Base-by-base conservation (phyloP, 2,797 vertebrate genomes). In the Ptychobarbus kaznakovi region DNA sequence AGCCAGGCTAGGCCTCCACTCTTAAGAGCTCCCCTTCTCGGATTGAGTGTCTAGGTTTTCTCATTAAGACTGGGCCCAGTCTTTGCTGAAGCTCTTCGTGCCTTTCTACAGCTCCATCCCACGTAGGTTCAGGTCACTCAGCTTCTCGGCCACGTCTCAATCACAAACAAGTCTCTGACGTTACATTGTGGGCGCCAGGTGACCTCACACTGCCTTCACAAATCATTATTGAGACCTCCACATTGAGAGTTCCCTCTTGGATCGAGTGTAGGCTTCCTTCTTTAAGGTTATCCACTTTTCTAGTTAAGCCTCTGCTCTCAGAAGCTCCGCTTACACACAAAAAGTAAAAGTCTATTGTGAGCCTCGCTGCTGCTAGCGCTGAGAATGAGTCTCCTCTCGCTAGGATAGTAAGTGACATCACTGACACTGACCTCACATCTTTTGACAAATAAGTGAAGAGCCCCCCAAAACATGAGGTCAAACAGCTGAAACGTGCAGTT, bases 161-260 rank as follows among this genome's bases (percentile, higher is more conserved):
- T 99, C 94, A 99, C 97, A 90, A 99, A 98, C 96, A 99, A 99
- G 93, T 97, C 98, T 46, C 92, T 99, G 91, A 96, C 99, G 91
- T 99, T n/a, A 99, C 92, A 95, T 99, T 79, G 92, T 97, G 90
- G 96, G 96, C 90, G 93, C 97, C 96, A 97, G 96, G 96, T 97
- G 25, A 38, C 46, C 82, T 38, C 40, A 28, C 9, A 12, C 44
- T n/a, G 20, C 38, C 1, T 42, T 4, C 28, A 28, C 6, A 38
- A 84, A 66, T n/a, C 82, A 18, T 80, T n/a, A n/a, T n/a, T n/a
- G n/a, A n/a, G n/a, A n/a, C n/a, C 32, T 12, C 4, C 73, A 1
- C 16, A 28, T 42, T 1, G n/a, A n/a, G n/a, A 56, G 13, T 6
- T 25, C 11, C 44, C 8, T 51, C n/a, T n/a, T n/a, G n/a, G n/a